Percentiles rank a stretch among this genome's conserved stretches.
Evolutionary conservation across 1,140 invertebrate species (phyloP).

Genomic region (Andrena cerasifolii): DNA sequence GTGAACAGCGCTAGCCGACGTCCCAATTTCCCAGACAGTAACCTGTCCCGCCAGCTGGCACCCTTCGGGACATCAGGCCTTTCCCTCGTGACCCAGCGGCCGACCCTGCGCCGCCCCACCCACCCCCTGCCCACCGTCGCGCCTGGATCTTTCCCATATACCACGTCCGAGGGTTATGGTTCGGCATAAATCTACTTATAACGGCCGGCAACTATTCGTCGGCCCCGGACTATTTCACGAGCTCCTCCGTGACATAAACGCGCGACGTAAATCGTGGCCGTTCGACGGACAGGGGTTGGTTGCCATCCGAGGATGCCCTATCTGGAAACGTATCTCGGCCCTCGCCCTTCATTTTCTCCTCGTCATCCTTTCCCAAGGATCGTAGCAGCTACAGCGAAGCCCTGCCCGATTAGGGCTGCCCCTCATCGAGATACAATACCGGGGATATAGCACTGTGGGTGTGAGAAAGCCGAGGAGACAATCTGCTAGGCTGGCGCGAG

Average conservation of each 20-base stretch:
- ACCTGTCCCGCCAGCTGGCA: conserved; percentile 71
- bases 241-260: conserved; percentile 36
- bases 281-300: conserved; percentile 13
- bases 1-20: conserved; percentile 52
- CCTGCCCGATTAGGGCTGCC: not conserved
- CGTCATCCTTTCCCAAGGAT: not conserved
- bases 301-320: not conserved
- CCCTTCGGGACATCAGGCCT: conserved; percentile 56
- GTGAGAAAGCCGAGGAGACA: too few species aligned
- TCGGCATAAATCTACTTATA: conserved; percentile 68
- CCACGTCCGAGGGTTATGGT: conserved; percentile 62
- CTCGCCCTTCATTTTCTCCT: not conserved
- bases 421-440: not conserved
- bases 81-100: conserved; percentile 41
- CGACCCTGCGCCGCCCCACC: not conserved
- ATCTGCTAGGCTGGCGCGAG: too few species aligned
- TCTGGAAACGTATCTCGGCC: conserved; percentile 7
- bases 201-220: conserved; percentile 43
- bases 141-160: conserved; percentile 17
- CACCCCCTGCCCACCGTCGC: not conserved
- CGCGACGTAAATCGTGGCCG: conserved; percentile 34
- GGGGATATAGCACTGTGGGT: too few species aligned
- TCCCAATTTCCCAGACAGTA: conserved; percentile 71
- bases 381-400: not conserved
- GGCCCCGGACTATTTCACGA: conserved; percentile 33